Evolutionary conservation across 2,113 vertebrate genomes (phyloP), one percentile per base, ranked within the genome.

Genomic region (Empidonax alnorum): DNA sequence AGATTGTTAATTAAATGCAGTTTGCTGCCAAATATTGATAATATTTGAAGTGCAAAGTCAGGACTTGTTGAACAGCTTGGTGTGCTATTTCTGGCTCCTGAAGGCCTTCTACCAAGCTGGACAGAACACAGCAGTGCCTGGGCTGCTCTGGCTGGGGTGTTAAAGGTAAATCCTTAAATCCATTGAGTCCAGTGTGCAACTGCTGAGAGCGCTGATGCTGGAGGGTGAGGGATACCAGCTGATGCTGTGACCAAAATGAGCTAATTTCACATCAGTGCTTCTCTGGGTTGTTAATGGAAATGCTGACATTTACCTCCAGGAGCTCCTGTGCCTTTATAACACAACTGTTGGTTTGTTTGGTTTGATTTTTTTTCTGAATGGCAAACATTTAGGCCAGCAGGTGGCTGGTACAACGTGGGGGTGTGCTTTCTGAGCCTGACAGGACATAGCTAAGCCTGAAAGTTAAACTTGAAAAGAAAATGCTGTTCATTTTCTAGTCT

Each of bases 1-100:
- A 84, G 79, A 93, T 94, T 61, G 61, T 94, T 96, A 95, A 96
- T 95, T 95, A 96, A 93, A 82, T 83, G 61, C 53, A 11, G 21
- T 71, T 81, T 74, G 56, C 75, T 95, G 92, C 75, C 85, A 78
- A 53, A 56, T 90, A 81, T 86, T 88, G 83, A 75, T 86, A 86
- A 72, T 84, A 72, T 63, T 90, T 5, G 4, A 81, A 6, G 5
- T 63, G 72, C 24, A 42, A 59, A 93, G 76, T 79, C 68, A 56
- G 84, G 87, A 55, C 7, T 35, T 68, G n/a, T 78, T 8, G 14
- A 92, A 65, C 28, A 89, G 53, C 42, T 73, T 33, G 39, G 17
- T 53, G 41, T 66, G 59, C 44, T 67, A 2, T 86, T 92, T 78
- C 35, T 91, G 59, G 35, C 14, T 80, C 14, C 63, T 55, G 33